Evolutionary conservation across 1,140 invertebrate genomes (phyloP).

Genomic region (Macrobrachium nipponense): DNA sequence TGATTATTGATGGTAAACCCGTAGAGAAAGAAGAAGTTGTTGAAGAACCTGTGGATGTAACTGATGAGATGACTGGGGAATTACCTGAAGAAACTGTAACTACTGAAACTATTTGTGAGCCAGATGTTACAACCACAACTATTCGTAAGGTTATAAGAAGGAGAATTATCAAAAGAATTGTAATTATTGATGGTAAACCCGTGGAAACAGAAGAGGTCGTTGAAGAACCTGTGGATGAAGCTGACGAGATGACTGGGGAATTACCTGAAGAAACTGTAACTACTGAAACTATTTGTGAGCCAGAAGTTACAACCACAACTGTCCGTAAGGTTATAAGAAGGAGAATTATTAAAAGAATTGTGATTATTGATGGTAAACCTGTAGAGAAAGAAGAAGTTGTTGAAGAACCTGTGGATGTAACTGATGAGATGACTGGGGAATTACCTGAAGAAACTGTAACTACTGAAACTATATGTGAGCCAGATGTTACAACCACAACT

Average conservation of each 20-base stretch:
- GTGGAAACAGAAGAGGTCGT: slow-evolving; percentile 2
- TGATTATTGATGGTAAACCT: no score
- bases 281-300: no score
- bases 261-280: no score
- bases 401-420: no score
- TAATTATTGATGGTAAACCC: slow-evolving; percentile 4
- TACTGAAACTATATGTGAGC: background rate
- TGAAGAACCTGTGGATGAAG: background rate
- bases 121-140: slow-evolving; percentile 1
- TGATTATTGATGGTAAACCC: slow-evolving; percentile 32
- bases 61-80: slow-evolving; percentile 25
- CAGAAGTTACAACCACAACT: no score
- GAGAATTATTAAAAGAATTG: background rate
- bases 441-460: no score
- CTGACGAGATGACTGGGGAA: slow-evolving; percentile 2
- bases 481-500: background rate
- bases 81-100: background rate
- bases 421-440: no score
- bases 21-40: slow-evolving; percentile 30
- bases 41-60: slow-evolving; percentile 15
- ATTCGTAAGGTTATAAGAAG: background rate
- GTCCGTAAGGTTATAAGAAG: background rate
- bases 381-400: no score
- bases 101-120: slow-evolving; percentile 13
- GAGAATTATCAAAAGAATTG: background rate